Base-by-base conservation (phyloP, 2,113 vertebrate genomes). In the Neolamprologus sp. region DNA sequence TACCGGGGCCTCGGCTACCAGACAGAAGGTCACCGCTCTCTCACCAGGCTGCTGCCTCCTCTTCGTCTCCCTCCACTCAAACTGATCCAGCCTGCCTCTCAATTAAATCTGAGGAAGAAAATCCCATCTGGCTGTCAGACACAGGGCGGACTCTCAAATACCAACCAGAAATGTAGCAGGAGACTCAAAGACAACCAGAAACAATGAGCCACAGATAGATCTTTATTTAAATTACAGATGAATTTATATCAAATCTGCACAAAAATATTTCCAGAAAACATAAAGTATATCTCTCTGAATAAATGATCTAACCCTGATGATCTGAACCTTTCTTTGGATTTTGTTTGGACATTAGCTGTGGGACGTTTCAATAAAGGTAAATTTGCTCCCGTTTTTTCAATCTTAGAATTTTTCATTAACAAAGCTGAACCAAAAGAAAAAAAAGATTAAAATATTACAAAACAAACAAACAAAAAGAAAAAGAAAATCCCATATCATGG, bases 1-100 rank as follows among this genome's bases (percentile, higher is more conserved):
- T 95, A 94, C 71, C 9, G 33, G 42, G 92, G 89, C 81, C 93
- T 90, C 86, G 71, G 85, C 84, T 91, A 63, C 60, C 81, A 63
- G 90, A 92, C 82, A 91, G 78, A 90, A 92, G 90, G 92, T 94
- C 94, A 94, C 42, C 63, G 19, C 89, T 89, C 83, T 86, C 87
- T 93, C 92, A 80, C 82, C 87, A 65, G 21, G 71, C 47, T 33
- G 71, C 47, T 85, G 65, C 82, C 73, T 73, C 60, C 85, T 81
- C 71, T 75, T 49, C 71, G 6, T 30, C 71, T 68, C 83, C 88
- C 85, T 71, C 60, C 11, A 54, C 84, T 91, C 85, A 89, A 55
- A 81, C 79, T 86, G 82, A 91, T 90, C 71, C 89, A 88, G 58
- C 49, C 83, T 84, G 71, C 58, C 87, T 63, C 82, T 85, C 58